Percentiles rank a stretch among this genome's conserved stretches.
Evolutionary conservation across 2,888 invertebrate genomes (phyloP).

Genomic region (Agonum fuliginosum): DNA sequence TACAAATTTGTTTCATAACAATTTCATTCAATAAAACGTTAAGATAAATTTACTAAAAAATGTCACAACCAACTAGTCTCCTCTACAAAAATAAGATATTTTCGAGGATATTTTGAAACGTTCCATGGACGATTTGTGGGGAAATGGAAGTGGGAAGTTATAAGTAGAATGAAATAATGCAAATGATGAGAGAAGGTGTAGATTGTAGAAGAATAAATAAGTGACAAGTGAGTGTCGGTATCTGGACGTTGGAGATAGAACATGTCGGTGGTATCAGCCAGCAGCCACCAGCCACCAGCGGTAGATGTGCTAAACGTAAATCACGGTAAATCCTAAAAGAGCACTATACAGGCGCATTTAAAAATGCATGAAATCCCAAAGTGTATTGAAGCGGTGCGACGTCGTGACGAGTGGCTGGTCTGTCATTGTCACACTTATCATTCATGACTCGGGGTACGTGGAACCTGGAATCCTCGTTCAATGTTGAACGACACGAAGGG

Average conservation of each 20-base stretch:
- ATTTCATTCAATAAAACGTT: too few species aligned
- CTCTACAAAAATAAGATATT: too few species aligned
- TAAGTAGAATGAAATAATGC: constrained; percentile 30
- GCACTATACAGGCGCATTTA: constrained; percentile 63
- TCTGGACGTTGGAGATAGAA: constrained; percentile 6
- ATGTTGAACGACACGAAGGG: neutral
- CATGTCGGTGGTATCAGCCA: neutral
- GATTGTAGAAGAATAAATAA: constrained; percentile 28
- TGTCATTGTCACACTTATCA: constrained; percentile 67
- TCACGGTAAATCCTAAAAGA: constrained; percentile 62
- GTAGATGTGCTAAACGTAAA: constrained; percentile 55
- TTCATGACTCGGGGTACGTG: constrained; percentile 63
- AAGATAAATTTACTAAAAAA: too few species aligned
- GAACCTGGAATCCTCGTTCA: neutral
- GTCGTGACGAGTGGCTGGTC: constrained; percentile 62
- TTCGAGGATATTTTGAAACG: too few species aligned
- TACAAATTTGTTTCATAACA: too few species aligned
- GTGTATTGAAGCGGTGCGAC: constrained; percentile 64
- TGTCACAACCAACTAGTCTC: too few species aligned
- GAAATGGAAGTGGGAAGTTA: neutral
- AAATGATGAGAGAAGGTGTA: neutral
- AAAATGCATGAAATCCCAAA: constrained; percentile 65
- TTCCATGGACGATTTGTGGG: neutral
- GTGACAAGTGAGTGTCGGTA: constrained; percentile 4
- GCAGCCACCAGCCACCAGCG: neutral